Evolutionary conservation across 2,888 invertebrate genomes (phyloP), one percentile per base, ranked within the genome.

Genomic region (Halocaridina rubra): DNA sequence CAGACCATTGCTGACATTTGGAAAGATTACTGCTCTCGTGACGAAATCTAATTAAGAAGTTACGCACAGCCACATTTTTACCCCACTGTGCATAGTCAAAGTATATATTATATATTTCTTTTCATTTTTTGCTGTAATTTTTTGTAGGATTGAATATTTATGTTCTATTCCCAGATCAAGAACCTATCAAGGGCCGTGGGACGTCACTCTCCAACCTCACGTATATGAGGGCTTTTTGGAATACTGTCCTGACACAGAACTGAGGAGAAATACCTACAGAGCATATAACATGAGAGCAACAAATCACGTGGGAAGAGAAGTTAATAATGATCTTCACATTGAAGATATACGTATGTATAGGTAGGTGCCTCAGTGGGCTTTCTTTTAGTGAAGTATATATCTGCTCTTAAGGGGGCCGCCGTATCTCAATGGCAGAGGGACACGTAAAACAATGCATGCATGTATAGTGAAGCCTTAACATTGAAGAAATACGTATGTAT

Each of bases 241-340:
- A 90, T 94, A 96, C 91, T 98, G 98, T 90, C 94, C 96, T 0
- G 94, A 95, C 90, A 92, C 96, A 86, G 92, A 93, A 53, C 90
- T 95, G 59, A 93, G 98, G 39, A 96, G 95, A 94, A 96, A 96
- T 90, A 91, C 95, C 0, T 98, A 97, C 97, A 94, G 95, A 87
- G 96, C 96, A 0, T 92, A 94, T 90, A 94, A 94, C 0, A 93
- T 93, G 80, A 92, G 95, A 88, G 95, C 95, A 57, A 95, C 96
- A 0, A 93, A 93, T 69, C 92, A 90, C 91, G 93, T 88, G 89
- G 94, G 87, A 93, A 94, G 90, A 67, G 89, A 90, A 61, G 88
- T 92, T 1, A 91, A 90, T 86, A 96, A 95, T 22, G 95, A 95
- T 90, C 91, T 94, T 0, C 92, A 94, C 90, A 91, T 98, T 81